These are phyloP conservation scores for Dasysyrphus albostriatus DNA, from an alignment of 2,888 invertebrate genomes.

Conservation along the genomic window DNA sequence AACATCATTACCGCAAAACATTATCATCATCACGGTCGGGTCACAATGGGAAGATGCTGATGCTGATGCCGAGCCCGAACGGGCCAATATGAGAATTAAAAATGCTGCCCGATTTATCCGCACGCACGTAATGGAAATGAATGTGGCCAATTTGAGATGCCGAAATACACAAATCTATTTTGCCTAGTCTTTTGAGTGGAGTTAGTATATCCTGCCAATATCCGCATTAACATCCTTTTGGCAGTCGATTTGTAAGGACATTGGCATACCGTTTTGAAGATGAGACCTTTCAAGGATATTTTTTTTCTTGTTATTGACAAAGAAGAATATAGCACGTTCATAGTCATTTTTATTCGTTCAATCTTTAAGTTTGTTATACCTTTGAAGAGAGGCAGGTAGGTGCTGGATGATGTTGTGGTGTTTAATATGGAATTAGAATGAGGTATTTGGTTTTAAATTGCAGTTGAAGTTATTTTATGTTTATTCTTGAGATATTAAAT, in stretches of 20 bases:
- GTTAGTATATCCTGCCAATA: constrained; percentile 36
- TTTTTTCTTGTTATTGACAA: background rate
- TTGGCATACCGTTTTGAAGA: constrained; percentile 27
- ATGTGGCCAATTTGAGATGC: constrained; percentile 70
- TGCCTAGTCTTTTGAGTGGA: constrained; percentile 32
- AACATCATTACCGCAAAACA: constrained; percentile 62
- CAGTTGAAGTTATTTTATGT: background rate
- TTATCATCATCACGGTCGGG: constrained; percentile 44
- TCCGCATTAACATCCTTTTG: constrained; percentile 44
- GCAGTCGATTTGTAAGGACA: constrained; percentile 50
- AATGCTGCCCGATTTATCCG: constrained; percentile 71
- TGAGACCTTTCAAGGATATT: constrained; percentile 38
- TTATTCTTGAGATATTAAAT: too few relatives aligned
- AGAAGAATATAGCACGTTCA: constrained; percentile 29
- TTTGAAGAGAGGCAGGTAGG: background rate
- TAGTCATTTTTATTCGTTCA: constrained; percentile 13
- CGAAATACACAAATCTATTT: constrained; percentile 60
- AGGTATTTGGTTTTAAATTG: background rate
- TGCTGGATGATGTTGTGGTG: background rate
- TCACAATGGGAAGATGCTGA: background rate
- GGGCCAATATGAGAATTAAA: constrained; percentile 70
- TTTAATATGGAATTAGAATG: background rate
- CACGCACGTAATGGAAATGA: constrained; percentile 75
- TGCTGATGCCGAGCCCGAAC: background rate
- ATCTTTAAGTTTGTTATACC: constrained; percentile 7